These are phyloP conservation scores for Icerya purchasi DNA, from an alignment of 2,888 invertebrate species.

Conservation along the genomic window DNA sequence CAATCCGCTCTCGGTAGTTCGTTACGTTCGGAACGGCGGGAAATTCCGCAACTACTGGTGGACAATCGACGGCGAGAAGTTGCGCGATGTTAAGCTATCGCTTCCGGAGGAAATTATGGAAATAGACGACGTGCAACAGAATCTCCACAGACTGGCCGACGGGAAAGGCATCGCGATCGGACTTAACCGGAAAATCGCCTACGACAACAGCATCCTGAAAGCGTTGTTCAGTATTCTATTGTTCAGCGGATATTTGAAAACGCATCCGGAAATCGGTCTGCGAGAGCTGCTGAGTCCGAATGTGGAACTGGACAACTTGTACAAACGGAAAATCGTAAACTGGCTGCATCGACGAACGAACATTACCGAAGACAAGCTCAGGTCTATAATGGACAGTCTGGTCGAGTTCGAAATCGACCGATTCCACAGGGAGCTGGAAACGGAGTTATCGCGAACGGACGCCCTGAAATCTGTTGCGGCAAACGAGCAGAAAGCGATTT, in stretches of 20 bases:
- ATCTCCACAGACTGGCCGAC: not conserved
- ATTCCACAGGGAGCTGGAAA: not conserved
- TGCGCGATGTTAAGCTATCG: too few species aligned
- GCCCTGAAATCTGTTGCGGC: not conserved
- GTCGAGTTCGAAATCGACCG: not conserved
- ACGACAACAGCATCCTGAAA: not conserved
- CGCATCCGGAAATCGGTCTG: not conserved
- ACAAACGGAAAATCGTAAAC: not conserved
- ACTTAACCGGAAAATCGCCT: not conserved
- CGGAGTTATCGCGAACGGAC: not conserved
- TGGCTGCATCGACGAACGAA: not conserved
- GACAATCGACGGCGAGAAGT: not conserved
- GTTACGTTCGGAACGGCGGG: not conserved
- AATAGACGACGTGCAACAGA: not conserved
- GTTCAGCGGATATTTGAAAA: not conserved
- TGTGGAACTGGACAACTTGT: not conserved
- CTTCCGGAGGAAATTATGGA: not conserved
- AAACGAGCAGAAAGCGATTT: not conserved
- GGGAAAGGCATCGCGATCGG: not conserved
- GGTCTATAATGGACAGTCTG: not conserved
- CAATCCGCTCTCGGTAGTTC: not conserved
- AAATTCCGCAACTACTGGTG: not conserved
- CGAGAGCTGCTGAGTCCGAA: not conserved
- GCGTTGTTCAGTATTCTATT: not conserved
- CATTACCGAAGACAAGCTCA: not conserved